Evolutionary conservation across 2,888 invertebrate genomes (phyloP), one percentile per base, ranked within the genome.

Genomic region (Perizoma affinitatum): DNA sequence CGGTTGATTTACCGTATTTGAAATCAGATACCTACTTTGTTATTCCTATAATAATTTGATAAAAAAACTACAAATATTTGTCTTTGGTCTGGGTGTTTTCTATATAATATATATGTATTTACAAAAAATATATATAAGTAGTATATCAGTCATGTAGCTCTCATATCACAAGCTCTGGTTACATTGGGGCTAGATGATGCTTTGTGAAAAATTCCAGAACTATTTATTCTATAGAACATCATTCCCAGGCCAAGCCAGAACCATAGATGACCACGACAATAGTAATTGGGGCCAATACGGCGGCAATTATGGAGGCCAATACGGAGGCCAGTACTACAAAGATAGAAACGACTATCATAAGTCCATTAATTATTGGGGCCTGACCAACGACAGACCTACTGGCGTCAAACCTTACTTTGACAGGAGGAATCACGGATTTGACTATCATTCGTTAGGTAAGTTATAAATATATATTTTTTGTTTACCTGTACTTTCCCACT

Each of bases 221-320:
- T 22, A 22, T 22, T 22, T 22, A 22, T 22, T 22, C n/a, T 11
- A 8, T 38, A 22, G 3, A 22, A 22, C 22, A 3, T 22, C 1
- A 22, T 57, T 67, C 70, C 0, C 66, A 67, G 92, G 88, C 0
- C 33, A 82, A 57, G 87, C 79, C 4, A 79, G 86, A 56, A 84
- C 80, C 4, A 42, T 0, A 10, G 84, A 86, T 0, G 84, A 88
- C 0, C 84, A 90, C 42, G 90, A 91, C 47, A 86, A 86, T 6
- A 44, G 22, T 34, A 40, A 11, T 35, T 95, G 94, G 94, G 94
- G 94, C 0, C 90, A 92, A 60, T 95, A 95, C 69, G 94, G 95
- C 0, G 94, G 94, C 0, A 86, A 86, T 8, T 96, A 96, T 22
- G 22, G 22, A 22, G 22, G 22, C 22, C 22, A 22, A 22, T 22